Percentiles rank a stretch among this genome's conserved stretches.
phyloP scores from a whole-genome alignment of 2,113 vertebrate species.

The Paramisgurnus dabryanus region DNA sequence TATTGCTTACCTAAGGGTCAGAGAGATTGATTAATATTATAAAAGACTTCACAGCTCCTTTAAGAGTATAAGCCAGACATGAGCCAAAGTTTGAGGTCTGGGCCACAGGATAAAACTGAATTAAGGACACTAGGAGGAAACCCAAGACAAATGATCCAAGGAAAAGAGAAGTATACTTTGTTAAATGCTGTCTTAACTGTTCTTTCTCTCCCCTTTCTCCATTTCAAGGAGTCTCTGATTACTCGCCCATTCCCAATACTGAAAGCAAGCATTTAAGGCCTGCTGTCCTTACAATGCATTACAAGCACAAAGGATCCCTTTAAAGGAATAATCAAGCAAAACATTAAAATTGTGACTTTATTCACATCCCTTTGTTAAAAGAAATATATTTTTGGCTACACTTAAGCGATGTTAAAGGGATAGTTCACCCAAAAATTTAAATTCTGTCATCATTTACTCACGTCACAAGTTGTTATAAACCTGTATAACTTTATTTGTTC shows the following conservation, averaged over 20 bases:
- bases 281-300: neutral
- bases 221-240: neutral
- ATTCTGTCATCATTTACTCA: no score
- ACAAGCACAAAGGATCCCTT: no score
- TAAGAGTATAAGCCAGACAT: neutral
- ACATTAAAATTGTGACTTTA: no score
- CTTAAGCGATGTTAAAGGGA: no score
- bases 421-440: no score
- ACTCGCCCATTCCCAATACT: neutral
- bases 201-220: neutral
- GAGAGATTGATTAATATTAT: neutral
- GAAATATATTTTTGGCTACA: no score
- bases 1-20: constrained; percentile 15
- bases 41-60: neutral
- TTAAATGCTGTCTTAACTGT: neutral
- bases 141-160: constrained; percentile 22
- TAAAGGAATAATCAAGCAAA: no score
- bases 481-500: no score
- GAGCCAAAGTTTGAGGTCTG: constrained; percentile 8
- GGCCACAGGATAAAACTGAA: constrained; percentile 20
- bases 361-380: no score
- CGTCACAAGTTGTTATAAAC: no score
- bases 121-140: constrained; percentile 41
- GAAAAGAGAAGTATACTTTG: neutral
- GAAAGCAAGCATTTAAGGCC: neutral